Percentiles rank a stretch among this genome's conserved stretches.
These are phyloP conservation scores for Heliconius congener DNA, from an alignment of 1,140 invertebrate species.

Conservation along the genomic window DNA sequence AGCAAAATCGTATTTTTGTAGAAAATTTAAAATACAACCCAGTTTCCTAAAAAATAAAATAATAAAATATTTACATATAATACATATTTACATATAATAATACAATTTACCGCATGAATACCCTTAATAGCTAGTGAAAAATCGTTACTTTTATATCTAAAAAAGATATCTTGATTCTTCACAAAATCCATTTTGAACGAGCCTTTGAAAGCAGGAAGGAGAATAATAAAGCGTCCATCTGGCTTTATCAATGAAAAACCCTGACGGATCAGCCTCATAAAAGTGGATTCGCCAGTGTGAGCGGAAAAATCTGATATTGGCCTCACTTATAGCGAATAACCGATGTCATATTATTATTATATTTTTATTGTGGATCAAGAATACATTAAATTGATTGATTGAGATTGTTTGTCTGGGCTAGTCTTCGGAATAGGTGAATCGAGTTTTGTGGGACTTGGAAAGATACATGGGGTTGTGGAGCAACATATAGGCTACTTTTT, in stretches of 20 bases:
- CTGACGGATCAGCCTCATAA: conserved; percentile 20
- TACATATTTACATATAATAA: too few species aligned
- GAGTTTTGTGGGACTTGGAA: too few species aligned
- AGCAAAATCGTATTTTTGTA: too few species aligned
- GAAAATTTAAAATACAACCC: too few species aligned
- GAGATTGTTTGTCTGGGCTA: too few species aligned
- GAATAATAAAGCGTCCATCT: conserved; percentile 33
- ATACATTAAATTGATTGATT: background rate
- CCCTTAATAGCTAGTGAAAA: conserved; percentile 1
- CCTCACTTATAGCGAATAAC: background rate
- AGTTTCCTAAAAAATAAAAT: too few species aligned
- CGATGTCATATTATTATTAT: background rate
- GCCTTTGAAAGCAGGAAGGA: conserved; percentile 29
- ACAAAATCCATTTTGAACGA: conserved; percentile 24
- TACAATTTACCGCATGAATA: conserved; percentile 12
- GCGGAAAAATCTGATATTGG: background rate
- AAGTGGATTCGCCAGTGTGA: background rate
- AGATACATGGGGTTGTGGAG: too few species aligned
- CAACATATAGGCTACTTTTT: too few species aligned
- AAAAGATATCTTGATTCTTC: conserved; percentile 28
- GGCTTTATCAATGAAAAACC: conserved; percentile 35
- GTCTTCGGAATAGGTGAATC: too few species aligned
- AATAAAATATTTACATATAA: too few species aligned
- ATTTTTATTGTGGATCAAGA: background rate
- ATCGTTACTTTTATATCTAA: conserved; percentile 18